These are phyloP conservation scores for Neolamprologus sp. DNA, from an alignment of 2,113 vertebrate genomes.

Conservation along the genomic window DNA sequence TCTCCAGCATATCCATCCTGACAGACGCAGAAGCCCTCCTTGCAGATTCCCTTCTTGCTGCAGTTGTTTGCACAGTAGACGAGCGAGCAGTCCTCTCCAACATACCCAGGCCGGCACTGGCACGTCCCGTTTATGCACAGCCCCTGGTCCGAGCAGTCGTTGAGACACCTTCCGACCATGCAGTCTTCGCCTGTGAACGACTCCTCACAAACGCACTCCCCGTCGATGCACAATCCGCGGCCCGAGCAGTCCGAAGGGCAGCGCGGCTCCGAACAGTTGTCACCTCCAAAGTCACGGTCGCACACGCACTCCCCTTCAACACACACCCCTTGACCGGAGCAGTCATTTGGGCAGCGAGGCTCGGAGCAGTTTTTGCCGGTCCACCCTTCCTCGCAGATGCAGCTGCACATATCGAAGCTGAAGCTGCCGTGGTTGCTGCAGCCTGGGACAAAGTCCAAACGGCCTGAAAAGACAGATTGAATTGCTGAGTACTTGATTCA, in stretches of 20 bases:
- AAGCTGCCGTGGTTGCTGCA: slow-evolving; percentile 95
- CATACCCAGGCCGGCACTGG: slow-evolving; percentile 80
- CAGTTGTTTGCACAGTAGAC: slow-evolving; percentile 85
- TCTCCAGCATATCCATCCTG: slow-evolving; percentile 84
- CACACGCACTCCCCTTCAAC: slow-evolving; percentile 92
- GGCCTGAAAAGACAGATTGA: slow-evolving; percentile 69
- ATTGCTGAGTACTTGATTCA: not conserved
- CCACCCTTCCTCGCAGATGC: slow-evolving; percentile 91
- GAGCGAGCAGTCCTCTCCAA: slow-evolving; percentile 84
- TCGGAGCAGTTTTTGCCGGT: slow-evolving; percentile 92
- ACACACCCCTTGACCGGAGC: slow-evolving; percentile 86
- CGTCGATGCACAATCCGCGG: slow-evolving; percentile 86
- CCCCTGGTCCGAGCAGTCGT: slow-evolving; percentile 87
- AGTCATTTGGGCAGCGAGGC: slow-evolving; percentile 82
- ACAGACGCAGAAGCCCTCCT: slow-evolving; percentile 84
- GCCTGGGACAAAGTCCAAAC: slow-evolving; percentile 82
- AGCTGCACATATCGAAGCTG: slow-evolving; percentile 88
- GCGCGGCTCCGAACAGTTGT: slow-evolving; percentile 86
- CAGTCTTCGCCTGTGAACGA: slow-evolving; percentile 86
- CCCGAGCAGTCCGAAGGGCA: slow-evolving; percentile 86
- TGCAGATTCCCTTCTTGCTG: slow-evolving; percentile 84
- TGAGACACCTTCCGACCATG: slow-evolving; percentile 81
- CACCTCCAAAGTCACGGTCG: slow-evolving; percentile 85
- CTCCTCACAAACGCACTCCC: slow-evolving; percentile 91
- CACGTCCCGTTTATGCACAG: slow-evolving; percentile 86